These are phyloP conservation scores for Orientallactaga bullata DNA, from an alignment of 2,113 vertebrate genomes.

Conservation along the genomic window DNA sequence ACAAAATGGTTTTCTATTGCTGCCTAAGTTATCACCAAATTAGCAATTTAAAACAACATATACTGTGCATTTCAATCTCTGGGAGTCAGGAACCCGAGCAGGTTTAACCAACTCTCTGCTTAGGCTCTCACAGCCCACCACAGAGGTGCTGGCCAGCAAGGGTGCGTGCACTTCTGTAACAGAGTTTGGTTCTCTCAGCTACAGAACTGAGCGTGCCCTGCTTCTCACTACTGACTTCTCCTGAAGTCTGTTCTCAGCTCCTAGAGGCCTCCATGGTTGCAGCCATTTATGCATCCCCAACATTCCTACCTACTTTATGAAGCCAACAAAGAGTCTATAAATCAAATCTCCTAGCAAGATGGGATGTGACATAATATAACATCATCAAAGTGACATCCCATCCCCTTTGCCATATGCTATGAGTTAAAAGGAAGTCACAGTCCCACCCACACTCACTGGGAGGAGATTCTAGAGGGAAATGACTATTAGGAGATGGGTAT, in stretches of 20 bases:
- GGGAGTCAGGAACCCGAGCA: neutral
- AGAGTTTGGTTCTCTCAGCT: neutral
- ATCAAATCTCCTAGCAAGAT: neutral
- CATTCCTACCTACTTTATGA: neutral
- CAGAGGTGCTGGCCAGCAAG: neutral
- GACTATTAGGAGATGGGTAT: neutral
- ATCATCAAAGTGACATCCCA: neutral
- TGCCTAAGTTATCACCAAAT: neutral
- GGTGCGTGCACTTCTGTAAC: too few relatives aligned
- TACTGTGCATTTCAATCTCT: neutral
- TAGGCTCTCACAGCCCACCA: neutral
- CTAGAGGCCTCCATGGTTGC: neutral
- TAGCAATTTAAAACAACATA: neutral
- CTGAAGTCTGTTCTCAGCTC: neutral
- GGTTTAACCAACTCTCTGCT: neutral
- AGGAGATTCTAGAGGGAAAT: neutral
- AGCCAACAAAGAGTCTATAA: conserved; percentile 8
- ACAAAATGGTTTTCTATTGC: neutral
- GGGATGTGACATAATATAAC: neutral
- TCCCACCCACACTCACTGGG: neutral
- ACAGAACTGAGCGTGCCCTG: neutral
- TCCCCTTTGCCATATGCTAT: neutral
- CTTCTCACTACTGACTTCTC: neutral
- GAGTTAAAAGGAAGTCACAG: conserved; percentile 10
- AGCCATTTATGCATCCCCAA: neutral